Evolutionary conservation across 2,888 invertebrate species (phyloP).

Genomic region (Melanostoma mellinum): DNA sequence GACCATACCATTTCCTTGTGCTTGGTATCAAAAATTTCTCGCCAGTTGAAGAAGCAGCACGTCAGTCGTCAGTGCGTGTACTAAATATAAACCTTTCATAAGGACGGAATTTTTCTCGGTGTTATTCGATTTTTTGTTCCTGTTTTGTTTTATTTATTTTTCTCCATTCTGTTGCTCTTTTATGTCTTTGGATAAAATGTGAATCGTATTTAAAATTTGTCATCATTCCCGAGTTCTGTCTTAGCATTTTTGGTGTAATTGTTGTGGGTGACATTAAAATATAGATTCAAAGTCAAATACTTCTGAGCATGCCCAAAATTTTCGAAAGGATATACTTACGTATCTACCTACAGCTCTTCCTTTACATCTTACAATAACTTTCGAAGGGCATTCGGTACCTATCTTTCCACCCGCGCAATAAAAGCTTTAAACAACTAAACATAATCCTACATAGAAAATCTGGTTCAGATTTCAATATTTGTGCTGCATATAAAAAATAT

Average conservation of each 20-base stretch:
- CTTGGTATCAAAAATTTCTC: conserved; percentile 43
- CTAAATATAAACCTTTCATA: conserved; percentile 39
- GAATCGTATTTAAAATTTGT: conserved; percentile 50
- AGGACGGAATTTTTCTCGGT: conserved; percentile 20
- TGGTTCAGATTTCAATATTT: conserved; percentile 3
- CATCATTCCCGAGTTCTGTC: conserved; percentile 18
- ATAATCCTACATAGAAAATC: conserved; percentile 19
- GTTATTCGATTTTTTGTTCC: conserved; percentile 16
- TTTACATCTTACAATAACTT: conserved; percentile 58
- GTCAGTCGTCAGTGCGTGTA: conserved; percentile 51
- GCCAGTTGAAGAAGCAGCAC: conserved; percentile 40
- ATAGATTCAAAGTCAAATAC: conserved; percentile 67
- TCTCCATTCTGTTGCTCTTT: neutral
- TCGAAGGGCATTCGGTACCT: conserved; percentile 61
- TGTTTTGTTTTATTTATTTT: neutral
- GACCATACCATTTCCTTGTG: conserved; percentile 42
- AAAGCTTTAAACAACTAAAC: conserved; percentile 31
- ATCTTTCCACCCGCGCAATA: conserved; percentile 38
- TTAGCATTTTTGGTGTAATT: conserved; percentile 3
- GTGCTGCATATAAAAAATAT: neutral
- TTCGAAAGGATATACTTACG: conserved; percentile 53
- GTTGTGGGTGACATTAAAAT: conserved; percentile 57
- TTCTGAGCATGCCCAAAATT: conserved; percentile 66
- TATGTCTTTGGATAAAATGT: conserved; percentile 36
- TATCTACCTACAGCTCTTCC: conserved; percentile 26